Percentiles rank a stretch among this genome's conserved stretches.
Conservation (phyloP, 2,113 vertebrate species). For the Eclectus roratus region DNA sequence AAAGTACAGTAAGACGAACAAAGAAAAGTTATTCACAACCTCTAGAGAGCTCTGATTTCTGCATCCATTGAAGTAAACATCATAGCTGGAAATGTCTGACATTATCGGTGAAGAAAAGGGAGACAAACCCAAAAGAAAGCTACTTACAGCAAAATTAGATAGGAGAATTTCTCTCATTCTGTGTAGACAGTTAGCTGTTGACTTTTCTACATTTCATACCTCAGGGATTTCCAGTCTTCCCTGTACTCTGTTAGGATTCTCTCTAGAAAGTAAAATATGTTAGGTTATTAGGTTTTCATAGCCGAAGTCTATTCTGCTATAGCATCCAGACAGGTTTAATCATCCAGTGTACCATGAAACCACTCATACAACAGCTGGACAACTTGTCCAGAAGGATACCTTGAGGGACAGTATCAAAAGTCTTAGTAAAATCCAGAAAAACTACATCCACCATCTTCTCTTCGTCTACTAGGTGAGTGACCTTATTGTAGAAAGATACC, state of each 20-base stretch:
- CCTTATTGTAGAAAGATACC: background rate
- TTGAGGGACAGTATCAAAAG: background rate
- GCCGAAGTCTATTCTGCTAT: background rate
- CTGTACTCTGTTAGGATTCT: background rate
- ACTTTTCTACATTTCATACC: background rate
- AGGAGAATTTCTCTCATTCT: background rate
- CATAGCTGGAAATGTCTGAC: background rate
- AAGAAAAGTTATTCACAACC: background rate
- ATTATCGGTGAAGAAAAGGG: background rate
- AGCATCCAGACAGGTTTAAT: background rate
- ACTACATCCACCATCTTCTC: background rate
- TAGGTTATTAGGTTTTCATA: background rate
- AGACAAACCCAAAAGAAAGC: background rate
- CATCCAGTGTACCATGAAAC: background rate
- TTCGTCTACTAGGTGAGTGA: background rate
- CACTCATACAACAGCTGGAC: accelerated
- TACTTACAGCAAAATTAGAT: background rate
- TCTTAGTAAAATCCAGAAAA: background rate
- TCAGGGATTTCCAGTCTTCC: background rate
- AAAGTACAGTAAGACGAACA: background rate
- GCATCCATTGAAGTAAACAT: background rate
- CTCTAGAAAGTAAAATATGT: background rate
- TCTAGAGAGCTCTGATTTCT: background rate
- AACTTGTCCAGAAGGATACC: background rate
- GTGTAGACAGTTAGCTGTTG: background rate